Percentiles rank a stretch among this genome's conserved stretches.
These are phyloP conservation scores for Ariolimax columbianus DNA, from an alignment of 2,888 invertebrate genomes.

Conservation along the genomic window DNA sequence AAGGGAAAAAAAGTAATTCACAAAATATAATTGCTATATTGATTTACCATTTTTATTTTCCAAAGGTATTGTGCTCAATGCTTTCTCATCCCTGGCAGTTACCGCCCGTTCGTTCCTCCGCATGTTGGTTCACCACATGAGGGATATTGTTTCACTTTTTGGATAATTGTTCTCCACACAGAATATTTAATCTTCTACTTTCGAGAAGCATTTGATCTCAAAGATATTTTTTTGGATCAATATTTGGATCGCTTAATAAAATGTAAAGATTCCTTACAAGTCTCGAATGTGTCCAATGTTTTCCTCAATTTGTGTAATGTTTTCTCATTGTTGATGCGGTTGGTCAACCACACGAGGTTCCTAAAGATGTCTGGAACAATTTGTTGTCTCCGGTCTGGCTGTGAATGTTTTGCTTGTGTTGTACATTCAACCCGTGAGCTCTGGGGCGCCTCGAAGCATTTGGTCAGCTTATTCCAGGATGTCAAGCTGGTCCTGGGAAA, in stretches of 20 bases:
- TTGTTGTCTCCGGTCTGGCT: not conserved
- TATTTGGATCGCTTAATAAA: slow-evolving; percentile 29
- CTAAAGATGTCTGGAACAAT: not conserved
- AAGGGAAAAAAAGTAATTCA: not conserved
- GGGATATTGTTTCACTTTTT: not conserved
- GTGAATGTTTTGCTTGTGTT: not conserved
- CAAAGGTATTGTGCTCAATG: not conserved
- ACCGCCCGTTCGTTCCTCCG: not conserved
- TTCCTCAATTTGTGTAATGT: not conserved
- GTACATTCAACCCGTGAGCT: not conserved
- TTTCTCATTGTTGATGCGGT: not conserved
- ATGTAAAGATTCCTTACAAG: not conserved
- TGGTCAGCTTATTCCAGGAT: not conserved
- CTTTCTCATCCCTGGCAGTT: slow-evolving; percentile 2
- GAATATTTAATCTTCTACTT: slow-evolving; percentile 8
- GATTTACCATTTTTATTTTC: slow-evolving; percentile 20
- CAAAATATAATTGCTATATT: slow-evolving; percentile 15
- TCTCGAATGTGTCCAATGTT: not conserved
- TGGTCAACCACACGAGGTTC: not conserved
- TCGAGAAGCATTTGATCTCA: not conserved
- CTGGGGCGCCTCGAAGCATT: not conserved
- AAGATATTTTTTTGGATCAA: not conserved
- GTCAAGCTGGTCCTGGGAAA: not conserved
- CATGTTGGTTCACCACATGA: not conserved
- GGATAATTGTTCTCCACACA: slow-evolving; percentile 3